Evolutionary conservation across 2,888 invertebrate genomes (phyloP), one percentile per base, ranked within the genome.

Genomic region (Eristalinus aeneus): DNA sequence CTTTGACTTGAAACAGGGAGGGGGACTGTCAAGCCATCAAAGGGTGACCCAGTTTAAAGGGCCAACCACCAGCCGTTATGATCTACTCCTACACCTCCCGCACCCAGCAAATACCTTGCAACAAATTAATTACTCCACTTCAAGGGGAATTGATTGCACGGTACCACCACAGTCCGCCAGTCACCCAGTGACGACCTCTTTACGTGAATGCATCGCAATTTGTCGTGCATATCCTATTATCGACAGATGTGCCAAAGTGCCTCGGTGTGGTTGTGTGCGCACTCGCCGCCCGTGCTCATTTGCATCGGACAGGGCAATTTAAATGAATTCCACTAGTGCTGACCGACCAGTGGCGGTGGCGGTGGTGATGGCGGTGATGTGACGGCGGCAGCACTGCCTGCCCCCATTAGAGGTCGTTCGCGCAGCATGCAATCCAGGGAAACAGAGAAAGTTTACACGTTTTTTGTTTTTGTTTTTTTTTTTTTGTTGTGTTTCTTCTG

Each of bases 331-430:
- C 82, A 68, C 76, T 64, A 80, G 16, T 8, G 8, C 8, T 58
- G 36, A 67, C 34, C 34, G 61, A 65, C 23, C 58, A 39, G 71
- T 72, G 34, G 46, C 23, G 23, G 61, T 68, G 78, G 61, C 36
- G 16, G n/a, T 73, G 67, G 72, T 76, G 68, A 4, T 39, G 36
- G 36, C 8, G 63, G 20, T 64, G 39, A 8, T n/a, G 32, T 61
- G 61, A 32, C 61, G 77, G 76, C 69, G 69, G 72, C 76, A 72
- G 67, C 46, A 53, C 67, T 60, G 73, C 82, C 77, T 86, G 86
- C 74, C 86, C 86, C 74, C 86, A 86, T 86, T 86, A 74, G 65
- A 82, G 86, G 86, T 86, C 82, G 82, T 86, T 86, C 86, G 82
- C 86, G 82, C 82, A 67, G 74, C 82, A 73, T 86, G 86, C 74